These are phyloP conservation scores for Physeter macrocephalus DNA, from an alignment of 2,113 vertebrate species.

Conservation along the genomic window DNA sequence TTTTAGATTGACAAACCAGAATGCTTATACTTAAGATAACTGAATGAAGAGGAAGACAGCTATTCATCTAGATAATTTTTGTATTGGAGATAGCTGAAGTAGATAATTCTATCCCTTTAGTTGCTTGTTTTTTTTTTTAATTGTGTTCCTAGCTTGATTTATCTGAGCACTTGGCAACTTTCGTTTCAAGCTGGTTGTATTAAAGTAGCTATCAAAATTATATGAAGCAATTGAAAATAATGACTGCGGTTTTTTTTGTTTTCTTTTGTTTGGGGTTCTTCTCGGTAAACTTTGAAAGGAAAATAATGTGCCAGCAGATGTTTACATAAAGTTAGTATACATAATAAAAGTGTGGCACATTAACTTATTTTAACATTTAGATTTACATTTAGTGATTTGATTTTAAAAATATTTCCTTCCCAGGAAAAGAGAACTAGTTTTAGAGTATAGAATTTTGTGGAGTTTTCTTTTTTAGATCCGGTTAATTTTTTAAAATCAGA, in stretches of 20 bases:
- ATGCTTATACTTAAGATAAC: background rate
- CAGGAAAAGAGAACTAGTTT: constrained; percentile 13
- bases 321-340: background rate
- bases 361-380: constrained; percentile 6
- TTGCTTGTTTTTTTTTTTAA: background rate
- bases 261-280: background rate
- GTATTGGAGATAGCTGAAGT: background rate
- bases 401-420: background rate
- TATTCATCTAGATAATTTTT: background rate
- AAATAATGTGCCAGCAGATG: background rate
- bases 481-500: constrained; percentile 2
- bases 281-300: background rate
- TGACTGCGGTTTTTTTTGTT: background rate
- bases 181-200: background rate
- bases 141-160: background rate
- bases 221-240: constrained; percentile 7
- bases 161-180: background rate
- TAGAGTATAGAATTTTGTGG: background rate
- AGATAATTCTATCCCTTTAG: background rate
- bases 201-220: constrained; percentile 32
- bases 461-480: constrained; percentile 1
- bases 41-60: background rate
- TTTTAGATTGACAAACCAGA: background rate
- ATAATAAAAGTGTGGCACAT: background rate
- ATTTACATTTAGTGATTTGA: background rate